Evolutionary conservation across 1,140 invertebrate species (phyloP), one percentile per base, ranked within the genome.

Genomic region (Drosophila arawakana): DNA sequence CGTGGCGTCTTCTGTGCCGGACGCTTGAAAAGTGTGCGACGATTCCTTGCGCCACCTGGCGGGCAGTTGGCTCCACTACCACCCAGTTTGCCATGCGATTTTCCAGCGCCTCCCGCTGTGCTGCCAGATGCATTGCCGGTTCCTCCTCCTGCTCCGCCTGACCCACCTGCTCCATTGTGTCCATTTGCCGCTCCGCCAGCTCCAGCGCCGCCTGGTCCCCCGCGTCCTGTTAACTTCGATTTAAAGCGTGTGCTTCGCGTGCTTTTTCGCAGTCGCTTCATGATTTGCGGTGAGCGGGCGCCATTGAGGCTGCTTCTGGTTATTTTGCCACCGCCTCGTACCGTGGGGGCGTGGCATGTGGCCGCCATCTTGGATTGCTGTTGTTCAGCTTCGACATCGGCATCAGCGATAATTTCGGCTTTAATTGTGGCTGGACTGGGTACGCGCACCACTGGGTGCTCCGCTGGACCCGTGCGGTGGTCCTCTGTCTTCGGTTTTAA

Each of bases 1-100:
- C 94, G 94, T 11, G 97, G 97, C 3, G 96, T 96, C 93, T 97
- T 97, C 11, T 96, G 93, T 7, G 96, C 96, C 80, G 94, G 95
- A 88, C 96, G 96, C 90, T 97, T 97, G 83, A 97, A 97, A 54
- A 97, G 94, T 25, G 95, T 94, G 76, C 97, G 93, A 9, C 97
- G 94, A 37, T 96, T 96, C 95, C 9, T 96, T 95, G 65, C 71
- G 0, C 46, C 60, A 2, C 60, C 21, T 78, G 96, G 9, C 3
- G 9, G 5, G 11, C 11, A 11, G 4, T 5, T 96, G 1, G 61
- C 76, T 0, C 66, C 63, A 0, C 47, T 11, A 0, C 57, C 62
- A 0, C 80, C 65, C 3, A 21, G 0, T 59, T 90, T 91, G 10
- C 68, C 72, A 2, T 90, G 85, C 7, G 73, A 46, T 66, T 80